Base-by-base conservation (phyloP, 2,797 vertebrate genomes). In the Megaceryle alcyon region DNA sequence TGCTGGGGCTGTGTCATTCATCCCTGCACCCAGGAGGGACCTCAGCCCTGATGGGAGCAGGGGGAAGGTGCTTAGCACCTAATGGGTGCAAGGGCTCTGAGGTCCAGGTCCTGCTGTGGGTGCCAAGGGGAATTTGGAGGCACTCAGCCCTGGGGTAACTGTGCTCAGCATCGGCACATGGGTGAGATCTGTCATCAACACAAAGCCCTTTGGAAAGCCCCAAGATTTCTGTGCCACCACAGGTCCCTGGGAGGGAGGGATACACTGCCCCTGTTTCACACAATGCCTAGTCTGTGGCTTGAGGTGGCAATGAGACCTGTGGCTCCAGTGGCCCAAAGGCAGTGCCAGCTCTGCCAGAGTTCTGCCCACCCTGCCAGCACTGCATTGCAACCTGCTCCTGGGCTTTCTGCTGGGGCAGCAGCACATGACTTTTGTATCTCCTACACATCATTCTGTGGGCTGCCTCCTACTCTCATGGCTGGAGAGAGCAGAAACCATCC, bases 221-320 rank as follows among this genome's bases (percentile, higher is more conserved):
- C 53, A 0, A 6, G 69, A 57, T 82, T 75, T 94, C 75, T 78
- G 51, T 37, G 71, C 39, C 49, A 43, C 17, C 1, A 0, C 66
- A 22, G 31, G 51, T 20, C 6, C 53, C 73, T 31, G n/a, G 35
- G 35, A 66, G 6, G 9, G 19, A 95, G 54, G 29, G 29, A 78
- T 41, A 25, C 2, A 0, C 23, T 71, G 18, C 63, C 68, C 53
- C 65, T 28, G 2, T 49, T 57, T 73, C 82, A 68, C 22, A 39
- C 13, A 13, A 9, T 0, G 0, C 12, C 72, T 60, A 56, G 39
- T 29, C 26, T 0, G 0, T 0, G 5, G n/a, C 26, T 53, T 82
- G 69, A 80, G 41, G 20, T 35, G 35, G 39, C 79, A 81, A 6
- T 1, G 26, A 64, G 29, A 65, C 12, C 33, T 7, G 14, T 61